Evolutionary conservation across 2,888 invertebrate genomes (phyloP).

Genomic region (Erpobdella octoculata): DNA sequence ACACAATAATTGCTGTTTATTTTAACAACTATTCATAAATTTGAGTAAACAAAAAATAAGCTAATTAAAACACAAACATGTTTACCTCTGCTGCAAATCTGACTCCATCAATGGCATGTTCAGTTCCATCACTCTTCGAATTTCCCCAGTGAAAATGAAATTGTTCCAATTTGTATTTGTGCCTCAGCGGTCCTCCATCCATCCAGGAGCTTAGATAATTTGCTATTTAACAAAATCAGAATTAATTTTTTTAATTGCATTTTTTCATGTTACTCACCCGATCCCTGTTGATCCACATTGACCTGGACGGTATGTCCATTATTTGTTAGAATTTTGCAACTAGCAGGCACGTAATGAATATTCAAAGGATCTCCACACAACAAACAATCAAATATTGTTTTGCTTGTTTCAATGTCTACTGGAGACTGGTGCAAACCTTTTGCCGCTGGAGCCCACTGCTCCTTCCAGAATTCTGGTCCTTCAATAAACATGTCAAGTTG

Average conservation of each 20-base stretch:
- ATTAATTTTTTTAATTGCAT: neutral
- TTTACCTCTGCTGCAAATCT: constrained; percentile 29
- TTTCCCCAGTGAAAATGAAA: constrained; percentile 33
- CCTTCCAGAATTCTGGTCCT: constrained; percentile 24
- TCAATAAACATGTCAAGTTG: neutral
- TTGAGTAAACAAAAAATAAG: too few species aligned
- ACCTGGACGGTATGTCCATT: constrained; percentile 65
- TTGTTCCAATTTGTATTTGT: constrained; percentile 28
- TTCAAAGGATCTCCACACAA: neutral
- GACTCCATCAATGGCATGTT: constrained; percentile 29
- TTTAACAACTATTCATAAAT: too few species aligned
- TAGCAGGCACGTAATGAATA: constrained; percentile 57
- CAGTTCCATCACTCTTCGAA: constrained; percentile 16
- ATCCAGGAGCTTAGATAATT: constrained; percentile 5
- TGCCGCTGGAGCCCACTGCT: constrained; percentile 67
- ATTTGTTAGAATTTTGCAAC: constrained; percentile 61
- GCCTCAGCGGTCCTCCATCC: constrained; percentile 28
- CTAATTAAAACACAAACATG: too few species aligned
- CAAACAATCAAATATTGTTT: neutral
- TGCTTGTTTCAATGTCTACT: constrained; percentile 69
- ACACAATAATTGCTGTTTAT: too few species aligned
- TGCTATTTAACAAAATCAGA: neutral
- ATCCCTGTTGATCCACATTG: constrained; percentile 21
- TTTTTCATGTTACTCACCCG: constrained; percentile 15
- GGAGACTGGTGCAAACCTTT: constrained; percentile 75